Evolutionary conservation across 1,140 invertebrate genomes (phyloP).

Genomic region (Latrodectus geometricus): DNA sequence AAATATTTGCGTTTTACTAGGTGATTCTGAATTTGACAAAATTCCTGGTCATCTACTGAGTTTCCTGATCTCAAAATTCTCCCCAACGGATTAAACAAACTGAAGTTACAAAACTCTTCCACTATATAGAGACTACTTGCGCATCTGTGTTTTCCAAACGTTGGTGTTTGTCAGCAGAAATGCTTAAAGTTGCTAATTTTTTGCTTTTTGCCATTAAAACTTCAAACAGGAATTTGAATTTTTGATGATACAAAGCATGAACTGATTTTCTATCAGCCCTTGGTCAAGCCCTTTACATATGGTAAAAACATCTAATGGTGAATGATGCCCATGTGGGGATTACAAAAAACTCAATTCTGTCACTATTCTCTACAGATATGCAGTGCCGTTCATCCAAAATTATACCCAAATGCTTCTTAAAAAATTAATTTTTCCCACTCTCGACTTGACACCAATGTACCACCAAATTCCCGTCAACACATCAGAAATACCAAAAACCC

Average conservation of each 20-base stretch:
- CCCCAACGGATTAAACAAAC: neutral
- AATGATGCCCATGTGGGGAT: constrained; percentile 69
- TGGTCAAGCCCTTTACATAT: constrained; percentile 71
- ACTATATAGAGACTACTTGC: neutral
- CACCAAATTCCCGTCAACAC: too few species aligned
- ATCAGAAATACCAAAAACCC: too few species aligned
- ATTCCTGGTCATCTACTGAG: neutral
- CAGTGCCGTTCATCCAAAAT: too few species aligned
- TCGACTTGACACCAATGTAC: too few species aligned
- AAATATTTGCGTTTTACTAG: neutral
- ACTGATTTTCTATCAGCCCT: constrained; percentile 66
- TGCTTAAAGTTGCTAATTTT: too few species aligned
- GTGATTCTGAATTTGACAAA: constrained; percentile 4
- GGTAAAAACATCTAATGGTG: constrained; percentile 68
- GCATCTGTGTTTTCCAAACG: constrained; percentile 8
- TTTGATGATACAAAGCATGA: constrained; percentile 65
- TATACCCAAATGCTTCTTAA: too few species aligned
- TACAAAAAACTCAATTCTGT: constrained; percentile 69
- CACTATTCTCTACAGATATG: too few species aligned
- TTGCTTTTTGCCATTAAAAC: too few species aligned
- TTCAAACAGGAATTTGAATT: too few species aligned
- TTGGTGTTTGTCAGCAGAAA: too few species aligned
- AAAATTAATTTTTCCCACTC: too few species aligned
- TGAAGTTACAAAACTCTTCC: neutral
- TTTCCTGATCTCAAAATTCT: neutral